A percentile compares a stretch with the other conserved stretches of the same genome.
Conservation (phyloP, 2,797 vertebrate species). For the Etheostoma perlongum region DNA sequence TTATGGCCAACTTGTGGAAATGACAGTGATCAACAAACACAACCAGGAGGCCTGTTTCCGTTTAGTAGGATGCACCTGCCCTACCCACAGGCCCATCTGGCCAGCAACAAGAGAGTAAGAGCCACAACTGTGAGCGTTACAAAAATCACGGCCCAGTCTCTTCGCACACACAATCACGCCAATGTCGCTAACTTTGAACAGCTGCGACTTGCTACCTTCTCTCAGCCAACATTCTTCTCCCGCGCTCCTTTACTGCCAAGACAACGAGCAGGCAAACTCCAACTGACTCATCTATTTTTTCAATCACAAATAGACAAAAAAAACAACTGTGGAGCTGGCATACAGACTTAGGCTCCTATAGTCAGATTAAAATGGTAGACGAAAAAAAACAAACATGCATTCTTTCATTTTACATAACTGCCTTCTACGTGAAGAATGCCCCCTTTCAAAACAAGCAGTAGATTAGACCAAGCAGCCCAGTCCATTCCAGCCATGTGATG, state of each 20-base stretch:
- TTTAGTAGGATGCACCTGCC: slow-evolving; percentile 70
- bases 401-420: slow-evolving; percentile 53
- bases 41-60: slow-evolving; percentile 36
- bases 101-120: slow-evolving; percentile 36
- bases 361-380: slow-evolving; percentile 37
- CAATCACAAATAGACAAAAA: slow-evolving; percentile 58
- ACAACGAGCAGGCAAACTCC: slow-evolving; percentile 63
- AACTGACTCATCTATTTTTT: slow-evolving; percentile 72
- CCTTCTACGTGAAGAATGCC: slow-evolving; percentile 35
- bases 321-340: slow-evolving; percentile 55
- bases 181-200: slow-evolving; percentile 68
- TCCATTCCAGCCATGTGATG: slow-evolving; percentile 66
- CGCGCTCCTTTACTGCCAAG: slow-evolving; percentile 65
- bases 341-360: slow-evolving; percentile 13
- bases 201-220: slow-evolving; percentile 65
- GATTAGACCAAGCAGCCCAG: slow-evolving; percentile 38
- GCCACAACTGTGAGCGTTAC: slow-evolving; percentile 49
- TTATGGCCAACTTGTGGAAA: neutral
- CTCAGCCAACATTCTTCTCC: slow-evolving; percentile 74
- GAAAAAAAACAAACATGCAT: slow-evolving; percentile 12
- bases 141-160: slow-evolving; percentile 22
- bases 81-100: slow-evolving; percentile 44
- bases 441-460: slow-evolving; percentile 48
- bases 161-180: slow-evolving; percentile 60
- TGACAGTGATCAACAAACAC: slow-evolving; percentile 19